These are phyloP conservation scores for Scaptomyza graminum DNA, from an alignment of 1,140 invertebrate genomes.

Conservation along the genomic window DNA sequence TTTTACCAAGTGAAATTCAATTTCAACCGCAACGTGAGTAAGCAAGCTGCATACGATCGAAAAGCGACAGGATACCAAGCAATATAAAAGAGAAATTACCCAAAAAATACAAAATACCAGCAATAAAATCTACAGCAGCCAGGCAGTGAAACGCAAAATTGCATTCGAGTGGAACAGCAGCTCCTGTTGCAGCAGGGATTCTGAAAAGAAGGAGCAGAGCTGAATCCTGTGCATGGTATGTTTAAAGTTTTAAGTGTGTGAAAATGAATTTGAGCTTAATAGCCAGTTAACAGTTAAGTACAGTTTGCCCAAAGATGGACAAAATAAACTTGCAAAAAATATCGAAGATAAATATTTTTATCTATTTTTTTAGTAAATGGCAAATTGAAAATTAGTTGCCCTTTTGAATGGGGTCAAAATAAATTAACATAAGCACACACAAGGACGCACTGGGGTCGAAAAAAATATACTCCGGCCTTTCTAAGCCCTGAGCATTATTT, in stretches of 20 bases:
- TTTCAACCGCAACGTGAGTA: constrained; percentile 65
- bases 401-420: constrained; percentile 59
- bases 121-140: constrained; percentile 7
- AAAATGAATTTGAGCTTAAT: constrained; percentile 1
- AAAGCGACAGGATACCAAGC: constrained; percentile 35
- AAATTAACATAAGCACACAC: constrained; percentile 40
- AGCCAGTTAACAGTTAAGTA: background rate
- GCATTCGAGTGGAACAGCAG: constrained; percentile 39
- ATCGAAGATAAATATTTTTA: constrained; percentile 32
- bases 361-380: constrained; percentile 38
- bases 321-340: background rate
- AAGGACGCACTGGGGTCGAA: constrained; percentile 25
- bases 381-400: constrained; percentile 61
- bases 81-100: constrained; percentile 58
- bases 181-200: constrained; percentile 1
- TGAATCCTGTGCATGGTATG: constrained; percentile 20
- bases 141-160: constrained; percentile 52
- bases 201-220: background rate
- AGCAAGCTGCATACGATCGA: constrained; percentile 40
- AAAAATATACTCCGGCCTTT: constrained; percentile 60
- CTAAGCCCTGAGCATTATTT: constrained; percentile 51
- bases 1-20: constrained; percentile 73
- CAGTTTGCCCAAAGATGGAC: background rate
- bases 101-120: constrained; percentile 41
- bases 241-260: constrained; percentile 13